A percentile compares a stretch with the other conserved stretches of the same genome.
These are phyloP conservation scores for Micromussa lordhowensis DNA, from an alignment of 92 coral and sea anemone genomes.

Conservation along the genomic window DNA sequence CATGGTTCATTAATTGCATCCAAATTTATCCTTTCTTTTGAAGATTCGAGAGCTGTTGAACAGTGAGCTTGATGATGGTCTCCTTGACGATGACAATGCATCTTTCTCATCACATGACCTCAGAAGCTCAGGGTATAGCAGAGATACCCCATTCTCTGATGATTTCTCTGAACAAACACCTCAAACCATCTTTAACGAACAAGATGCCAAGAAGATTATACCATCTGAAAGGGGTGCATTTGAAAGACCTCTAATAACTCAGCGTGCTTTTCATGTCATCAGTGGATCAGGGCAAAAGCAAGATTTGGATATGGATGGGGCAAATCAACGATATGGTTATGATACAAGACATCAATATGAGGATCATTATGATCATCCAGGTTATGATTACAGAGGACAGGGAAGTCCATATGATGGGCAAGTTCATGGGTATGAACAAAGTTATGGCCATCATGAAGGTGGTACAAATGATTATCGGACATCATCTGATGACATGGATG, in stretches of 20 bases:
- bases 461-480: conserved; percentile 17
- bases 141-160: conserved; percentile 81
- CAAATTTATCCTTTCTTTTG: conserved; percentile 5
- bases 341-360: conserved; percentile 13
- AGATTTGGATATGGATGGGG: conserved; percentile 13
- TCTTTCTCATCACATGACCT: conserved; percentile 94
- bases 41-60: conserved; percentile 89
- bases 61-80: conserved; percentile 92
- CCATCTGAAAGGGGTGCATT: conserved; percentile 79
- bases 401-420: conserved; percentile 26
- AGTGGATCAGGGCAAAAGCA: conserved; percentile 30
- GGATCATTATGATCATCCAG: conserved; percentile 5
- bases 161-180: conserved; percentile 64
- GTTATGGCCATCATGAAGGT: conserved; percentile 11
- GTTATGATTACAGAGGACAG: conserved; percentile 31
- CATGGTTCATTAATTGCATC: too few species aligned
- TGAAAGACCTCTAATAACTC: conserved; percentile 83
- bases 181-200: conserved; percentile 22
- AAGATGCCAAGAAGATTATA: conserved; percentile 4
- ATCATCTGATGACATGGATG: conserved; percentile 28
- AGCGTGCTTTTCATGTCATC: conserved; percentile 63
- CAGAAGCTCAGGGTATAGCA: conserved; percentile 84
- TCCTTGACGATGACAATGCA: conserved; percentile 93
- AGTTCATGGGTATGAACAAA: conserved; percentile 3
- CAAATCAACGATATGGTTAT: neutral